phyloP scores from a whole-genome alignment of 2,888 invertebrate species.

The Phaonia tiefii region DNA sequence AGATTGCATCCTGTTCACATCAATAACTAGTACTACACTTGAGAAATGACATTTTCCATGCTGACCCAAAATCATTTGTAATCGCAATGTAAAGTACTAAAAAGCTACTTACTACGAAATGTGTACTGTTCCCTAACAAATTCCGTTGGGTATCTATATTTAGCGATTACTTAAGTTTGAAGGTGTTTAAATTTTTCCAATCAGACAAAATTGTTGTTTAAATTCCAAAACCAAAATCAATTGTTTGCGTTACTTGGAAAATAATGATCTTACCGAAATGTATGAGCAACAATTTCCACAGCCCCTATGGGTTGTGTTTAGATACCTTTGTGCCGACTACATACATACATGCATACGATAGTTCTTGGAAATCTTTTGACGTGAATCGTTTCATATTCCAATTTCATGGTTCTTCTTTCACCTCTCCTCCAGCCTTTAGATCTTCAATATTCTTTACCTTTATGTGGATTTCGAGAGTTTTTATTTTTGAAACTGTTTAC shows the following conservation, averaged over 20 bases:
- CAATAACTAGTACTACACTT: neutral
- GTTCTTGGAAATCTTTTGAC: constrained; percentile 7
- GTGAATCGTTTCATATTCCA: constrained; percentile 48
- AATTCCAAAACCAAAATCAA: too few species aligned
- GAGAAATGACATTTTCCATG: neutral
- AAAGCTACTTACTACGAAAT: too few species aligned
- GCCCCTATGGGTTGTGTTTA: neutral
- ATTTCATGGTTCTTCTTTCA: constrained; percentile 31
- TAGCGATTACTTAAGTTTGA: neutral
- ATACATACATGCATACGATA: too few species aligned
- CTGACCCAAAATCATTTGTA: neutral
- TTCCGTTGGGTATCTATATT: neutral
- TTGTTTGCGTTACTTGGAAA: too few species aligned
- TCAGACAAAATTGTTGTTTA: too few species aligned
- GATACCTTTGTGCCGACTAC: neutral
- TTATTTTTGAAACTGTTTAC: constrained; percentile 12
- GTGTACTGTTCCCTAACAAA: too few species aligned
- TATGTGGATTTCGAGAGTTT: constrained; percentile 9
- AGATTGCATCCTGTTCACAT: too few species aligned
- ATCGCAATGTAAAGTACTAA: too few species aligned
- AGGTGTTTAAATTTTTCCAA: too few species aligned
- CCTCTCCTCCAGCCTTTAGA: neutral
- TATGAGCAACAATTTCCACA: neutral
- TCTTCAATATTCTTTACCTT: constrained; percentile 37
- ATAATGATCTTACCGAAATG: too few species aligned